Evolutionary conservation across 2,888 invertebrate genomes (phyloP), one percentile per base, ranked within the genome.

Genomic region (Parnassius mnemosyne): DNA sequence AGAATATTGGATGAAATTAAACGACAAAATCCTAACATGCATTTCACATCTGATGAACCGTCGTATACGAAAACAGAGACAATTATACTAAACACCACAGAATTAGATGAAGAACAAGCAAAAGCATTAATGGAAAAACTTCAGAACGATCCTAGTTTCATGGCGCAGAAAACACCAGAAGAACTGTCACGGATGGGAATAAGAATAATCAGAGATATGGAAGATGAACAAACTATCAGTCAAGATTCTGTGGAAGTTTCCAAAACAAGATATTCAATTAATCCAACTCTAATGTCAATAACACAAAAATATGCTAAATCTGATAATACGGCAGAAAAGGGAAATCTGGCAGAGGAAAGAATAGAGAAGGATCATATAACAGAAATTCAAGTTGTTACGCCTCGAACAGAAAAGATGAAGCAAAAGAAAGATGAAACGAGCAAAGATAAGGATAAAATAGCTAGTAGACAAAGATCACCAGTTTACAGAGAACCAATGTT

Each of bases 341-440:
- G 78, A 63, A 34, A 34, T 34, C 34, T 34, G 34, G 9, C 12
- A 13, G 13, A 49, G 5, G 49, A 16, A 49, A 49, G 10, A 9
- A 71, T 78, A 63, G 74, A 79, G 43, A 66, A 71, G 13, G 76
- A 94, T 41, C 95, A 95, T 74, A 92, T 95, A 44, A 95, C 95
- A 50, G 95, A 95, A 84, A 95, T 95, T 63, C 94, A 95, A 83
- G 95, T 95, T 0, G 84, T 93, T 2, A 93, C 93, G 13, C 92
- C 93, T 7, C 84, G 86, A 53, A 88, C 79, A 60, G 92, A 84
- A 68, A 86, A 85, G 69, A 69, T 71, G 16, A 68, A 69, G 11
- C 80, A 80, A 66, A 75, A 84, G 58, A 80, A 81, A 73, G 66
- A 80, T 25, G 75, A 79, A 68, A 53, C 71, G 60, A 74, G 69